Conservation (phyloP, 2,113 vertebrate species). For the Turdus rufiventris region DNA sequence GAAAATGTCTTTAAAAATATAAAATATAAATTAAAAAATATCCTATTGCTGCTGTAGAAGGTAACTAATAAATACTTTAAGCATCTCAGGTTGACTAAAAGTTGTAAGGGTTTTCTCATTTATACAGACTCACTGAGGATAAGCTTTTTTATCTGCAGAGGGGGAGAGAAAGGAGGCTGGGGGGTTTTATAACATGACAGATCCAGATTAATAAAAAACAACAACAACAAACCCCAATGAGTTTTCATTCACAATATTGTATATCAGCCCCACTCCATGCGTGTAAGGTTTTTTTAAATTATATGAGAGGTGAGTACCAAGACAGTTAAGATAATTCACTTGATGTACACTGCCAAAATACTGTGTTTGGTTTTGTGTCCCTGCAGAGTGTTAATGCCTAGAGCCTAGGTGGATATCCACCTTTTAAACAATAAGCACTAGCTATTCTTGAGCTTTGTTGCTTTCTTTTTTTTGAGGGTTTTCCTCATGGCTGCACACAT, state of each 20-base stretch:
- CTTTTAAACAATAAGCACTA: slow-evolving; percentile 52
- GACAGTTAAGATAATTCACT: slow-evolving; percentile 39
- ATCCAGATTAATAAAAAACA: background rate
- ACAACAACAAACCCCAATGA: fast-evolving
- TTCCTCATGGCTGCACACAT: slow-evolving; percentile 70
- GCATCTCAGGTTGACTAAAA: background rate
- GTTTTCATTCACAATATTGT: slow-evolving; percentile 7
- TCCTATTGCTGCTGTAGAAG: background rate
- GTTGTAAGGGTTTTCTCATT: background rate
- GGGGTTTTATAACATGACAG: background rate
- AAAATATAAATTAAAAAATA: background rate
- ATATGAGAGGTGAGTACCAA: slow-evolving; percentile 17
- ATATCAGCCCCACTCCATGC: slow-evolving; percentile 8
- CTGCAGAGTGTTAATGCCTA: slow-evolving; percentile 17
- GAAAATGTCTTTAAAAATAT: background rate
- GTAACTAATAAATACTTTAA: slow-evolving; percentile 12
- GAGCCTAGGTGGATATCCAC: slow-evolving; percentile 34
- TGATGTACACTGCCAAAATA: slow-evolving; percentile 47
- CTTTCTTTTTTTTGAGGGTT: background rate
- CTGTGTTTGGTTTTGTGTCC: slow-evolving; percentile 26
- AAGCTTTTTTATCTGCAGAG: background rate
- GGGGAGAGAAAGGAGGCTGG: background rate
- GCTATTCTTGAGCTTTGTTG: slow-evolving; percentile 19
- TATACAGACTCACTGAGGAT: background rate
- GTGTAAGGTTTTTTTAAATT: slow-evolving; percentile 28